Conservation (phyloP, 2,888 invertebrate species). For the Matsumyia berberina region DNA sequence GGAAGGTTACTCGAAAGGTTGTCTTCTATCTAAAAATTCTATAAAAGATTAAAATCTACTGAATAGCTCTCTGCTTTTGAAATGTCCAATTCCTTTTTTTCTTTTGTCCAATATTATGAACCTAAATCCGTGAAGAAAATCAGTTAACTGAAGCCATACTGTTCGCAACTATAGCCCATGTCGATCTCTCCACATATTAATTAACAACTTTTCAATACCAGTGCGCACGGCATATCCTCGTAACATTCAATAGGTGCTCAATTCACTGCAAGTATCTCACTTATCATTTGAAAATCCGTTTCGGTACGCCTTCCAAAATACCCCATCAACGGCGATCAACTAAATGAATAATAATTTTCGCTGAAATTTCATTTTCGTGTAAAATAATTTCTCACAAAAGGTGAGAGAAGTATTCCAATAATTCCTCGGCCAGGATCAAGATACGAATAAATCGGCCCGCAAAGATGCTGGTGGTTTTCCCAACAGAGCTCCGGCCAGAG, state of each 20-base stretch:
- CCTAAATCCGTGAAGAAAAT: too few relatives aligned
- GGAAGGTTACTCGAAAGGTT: too few relatives aligned
- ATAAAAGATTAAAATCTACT: too few relatives aligned
- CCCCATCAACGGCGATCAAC: conserved; percentile 40
- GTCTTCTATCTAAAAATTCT: too few relatives aligned
- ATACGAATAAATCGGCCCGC: conserved; percentile 55
- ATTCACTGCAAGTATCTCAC: conserved; percentile 44
- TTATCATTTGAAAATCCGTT: conserved; percentile 34
- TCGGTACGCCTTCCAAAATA: conserved; percentile 40
- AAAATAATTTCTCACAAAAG: conserved; percentile 58
- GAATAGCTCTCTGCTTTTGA: too few relatives aligned
- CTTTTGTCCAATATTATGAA: too few relatives aligned
- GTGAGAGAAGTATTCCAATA: conserved; percentile 60
- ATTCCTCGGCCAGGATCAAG: conserved; percentile 59
- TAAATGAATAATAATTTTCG: conserved; percentile 49
- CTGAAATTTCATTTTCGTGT: conserved; percentile 58
- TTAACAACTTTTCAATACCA: too few relatives aligned
- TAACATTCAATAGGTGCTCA: conserved; percentile 23
- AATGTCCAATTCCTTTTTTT: too few relatives aligned
- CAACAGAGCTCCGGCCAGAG: conserved; percentile 7
- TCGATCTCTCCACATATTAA: too few relatives aligned
- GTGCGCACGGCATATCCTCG: background rate
- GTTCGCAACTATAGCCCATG: background rate
- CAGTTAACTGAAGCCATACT: too few relatives aligned
- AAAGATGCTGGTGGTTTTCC: conserved; percentile 30